Conservation (phyloP, 2,113 vertebrate species). For the Oncorhynchus mykiss region DNA sequence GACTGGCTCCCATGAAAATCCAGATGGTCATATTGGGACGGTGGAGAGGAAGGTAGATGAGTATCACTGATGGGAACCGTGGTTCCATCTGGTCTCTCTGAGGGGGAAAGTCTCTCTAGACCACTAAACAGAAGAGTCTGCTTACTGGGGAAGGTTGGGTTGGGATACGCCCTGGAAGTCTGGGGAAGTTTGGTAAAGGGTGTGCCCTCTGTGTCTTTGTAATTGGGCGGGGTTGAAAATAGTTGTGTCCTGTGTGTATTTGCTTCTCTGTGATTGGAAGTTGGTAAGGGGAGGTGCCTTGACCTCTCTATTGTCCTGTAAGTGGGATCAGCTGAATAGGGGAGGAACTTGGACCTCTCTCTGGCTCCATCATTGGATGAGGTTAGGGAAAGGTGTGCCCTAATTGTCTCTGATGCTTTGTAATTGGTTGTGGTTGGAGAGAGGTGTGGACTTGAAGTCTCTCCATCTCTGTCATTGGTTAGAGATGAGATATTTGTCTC, state of each 20-base stretch:
- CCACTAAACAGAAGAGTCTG: conserved; percentile 25
- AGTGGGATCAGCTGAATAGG: conserved; percentile 11
- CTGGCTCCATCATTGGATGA: conserved; percentile 23
- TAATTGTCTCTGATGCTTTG: conserved; percentile 31
- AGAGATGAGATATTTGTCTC: conserved; percentile 29
- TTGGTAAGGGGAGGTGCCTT: conserved; percentile 5
- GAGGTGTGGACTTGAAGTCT: conserved; percentile 31
- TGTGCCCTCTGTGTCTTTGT: conserved; percentile 25
- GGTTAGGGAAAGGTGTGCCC: conserved; percentile 12
- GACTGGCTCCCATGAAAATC: conserved; percentile 21
- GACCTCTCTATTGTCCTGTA: conserved; percentile 11
- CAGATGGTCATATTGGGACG: conserved; percentile 26
- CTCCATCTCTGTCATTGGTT: conserved; percentile 39
- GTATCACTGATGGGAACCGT: conserved; percentile 20
- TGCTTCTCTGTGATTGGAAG: conserved; percentile 16
- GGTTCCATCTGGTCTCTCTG: conserved; percentile 23
- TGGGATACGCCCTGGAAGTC: conserved; percentile 18
- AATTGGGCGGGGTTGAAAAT: conserved; percentile 20
- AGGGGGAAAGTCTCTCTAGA: background rate
- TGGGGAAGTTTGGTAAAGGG: conserved; percentile 32
- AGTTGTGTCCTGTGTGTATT: background rate
- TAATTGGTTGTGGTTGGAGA: conserved; percentile 37
- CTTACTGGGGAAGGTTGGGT: conserved; percentile 19
- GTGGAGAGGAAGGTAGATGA: conserved; percentile 20
- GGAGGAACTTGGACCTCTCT: conserved; percentile 25